Evolutionary conservation across 2,797 vertebrate species (phyloP).

Genomic region (Tapirus indicus): DNA sequence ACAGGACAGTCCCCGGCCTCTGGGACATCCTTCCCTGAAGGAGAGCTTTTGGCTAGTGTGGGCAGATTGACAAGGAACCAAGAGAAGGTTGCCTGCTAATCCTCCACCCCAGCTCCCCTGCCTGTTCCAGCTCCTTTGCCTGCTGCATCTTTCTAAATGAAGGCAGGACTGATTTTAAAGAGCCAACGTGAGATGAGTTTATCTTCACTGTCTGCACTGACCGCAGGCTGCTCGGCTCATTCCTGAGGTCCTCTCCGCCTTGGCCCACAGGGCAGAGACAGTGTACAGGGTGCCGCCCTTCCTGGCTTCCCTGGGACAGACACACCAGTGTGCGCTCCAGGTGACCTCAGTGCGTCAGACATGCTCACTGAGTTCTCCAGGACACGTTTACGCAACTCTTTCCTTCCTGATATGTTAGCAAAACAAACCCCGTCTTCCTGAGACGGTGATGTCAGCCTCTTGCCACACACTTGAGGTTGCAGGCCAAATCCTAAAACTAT

Average conservation of each 20-base stretch:
- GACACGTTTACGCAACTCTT: neutral
- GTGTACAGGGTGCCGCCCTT: fast-evolving
- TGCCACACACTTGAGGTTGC: neutral
- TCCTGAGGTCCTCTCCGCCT: neutral
- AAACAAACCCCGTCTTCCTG: constrained; percentile 21
- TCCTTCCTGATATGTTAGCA: constrained; percentile 20
- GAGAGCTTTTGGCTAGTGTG: neutral
- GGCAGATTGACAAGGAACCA: neutral
- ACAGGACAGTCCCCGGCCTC: neutral
- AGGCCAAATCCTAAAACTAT: neutral
- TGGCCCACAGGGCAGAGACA: neutral
- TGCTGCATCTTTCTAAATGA: neutral
- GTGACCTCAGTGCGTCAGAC: neutral
- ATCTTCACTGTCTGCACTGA: neutral
- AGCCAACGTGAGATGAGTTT: neutral
- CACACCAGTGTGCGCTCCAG: fast-evolving
- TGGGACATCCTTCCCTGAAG: neutral
- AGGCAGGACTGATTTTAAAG: neutral
- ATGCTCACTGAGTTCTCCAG: neutral
- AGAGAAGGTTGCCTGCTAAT: neutral
- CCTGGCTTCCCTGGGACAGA: neutral
- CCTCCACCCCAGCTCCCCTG: neutral
- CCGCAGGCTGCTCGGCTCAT: neutral
- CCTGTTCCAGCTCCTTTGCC: neutral
- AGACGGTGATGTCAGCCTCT: neutral